A percentile compares a stretch with the other conserved stretches of the same genome.
Conservation (phyloP, 1,140 invertebrate genomes). For the Ectropis grisescens region DNA sequence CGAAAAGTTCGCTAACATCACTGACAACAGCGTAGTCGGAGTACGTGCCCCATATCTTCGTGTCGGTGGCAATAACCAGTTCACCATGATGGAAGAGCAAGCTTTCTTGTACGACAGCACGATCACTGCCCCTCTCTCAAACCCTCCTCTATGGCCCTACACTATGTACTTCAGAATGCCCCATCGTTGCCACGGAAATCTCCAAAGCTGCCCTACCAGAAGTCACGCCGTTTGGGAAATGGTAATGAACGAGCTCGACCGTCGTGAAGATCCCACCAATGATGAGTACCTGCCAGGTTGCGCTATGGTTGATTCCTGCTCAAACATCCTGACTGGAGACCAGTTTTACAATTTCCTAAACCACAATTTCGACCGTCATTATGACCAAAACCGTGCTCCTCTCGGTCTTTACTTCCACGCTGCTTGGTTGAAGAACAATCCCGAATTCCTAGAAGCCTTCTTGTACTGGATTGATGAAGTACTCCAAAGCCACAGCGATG, state of each 20-base stretch:
- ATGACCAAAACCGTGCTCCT: slow-evolving; percentile 93
- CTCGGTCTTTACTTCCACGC: slow-evolving; percentile 96
- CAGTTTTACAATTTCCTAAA: slow-evolving; percentile 97
- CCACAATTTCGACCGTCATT: slow-evolving; percentile 96
- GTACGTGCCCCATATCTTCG: slow-evolving; percentile 93
- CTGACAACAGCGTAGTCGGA: slow-evolving; percentile 94
- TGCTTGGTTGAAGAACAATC: slow-evolving; percentile 95
- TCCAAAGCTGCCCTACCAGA: slow-evolving; percentile 93
- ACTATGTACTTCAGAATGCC: slow-evolving; percentile 98
- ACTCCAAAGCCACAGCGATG: slow-evolving; percentile 88
- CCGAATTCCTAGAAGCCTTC: slow-evolving; percentile 93
- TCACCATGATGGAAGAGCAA: slow-evolving; percentile 98
- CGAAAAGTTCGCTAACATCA: slow-evolving; percentile 93
- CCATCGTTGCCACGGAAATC: slow-evolving; percentile 92
- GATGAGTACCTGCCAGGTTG: slow-evolving; percentile 94
- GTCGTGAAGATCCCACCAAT: slow-evolving; percentile 90
- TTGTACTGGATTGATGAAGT: slow-evolving; percentile 96
- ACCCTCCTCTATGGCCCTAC: slow-evolving; percentile 96
- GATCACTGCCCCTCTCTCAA: slow-evolving; percentile 92
- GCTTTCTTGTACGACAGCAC: slow-evolving; percentile 96
- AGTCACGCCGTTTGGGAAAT: slow-evolving; percentile 96
- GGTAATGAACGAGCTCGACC: slow-evolving; percentile 97
- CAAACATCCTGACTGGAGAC: slow-evolving; percentile 92
- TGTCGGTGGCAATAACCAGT: slow-evolving; percentile 96
- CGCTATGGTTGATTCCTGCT: slow-evolving; percentile 97